phyloP scores from a whole-genome alignment of 2,888 invertebrate genomes.

The Amblyteles armatorius region DNA sequence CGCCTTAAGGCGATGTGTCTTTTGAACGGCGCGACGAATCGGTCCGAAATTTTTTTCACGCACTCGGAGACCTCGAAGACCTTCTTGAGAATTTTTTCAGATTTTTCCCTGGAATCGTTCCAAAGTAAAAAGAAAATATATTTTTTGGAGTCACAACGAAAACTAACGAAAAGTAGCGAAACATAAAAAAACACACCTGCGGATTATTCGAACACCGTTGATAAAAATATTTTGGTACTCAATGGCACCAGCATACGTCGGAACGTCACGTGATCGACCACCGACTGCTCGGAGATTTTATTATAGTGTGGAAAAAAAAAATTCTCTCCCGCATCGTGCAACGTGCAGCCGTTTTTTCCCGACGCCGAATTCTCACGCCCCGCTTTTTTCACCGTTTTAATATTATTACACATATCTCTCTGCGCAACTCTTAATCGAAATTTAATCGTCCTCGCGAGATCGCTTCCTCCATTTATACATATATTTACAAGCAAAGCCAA shows the following conservation, averaged over 20 bases:
- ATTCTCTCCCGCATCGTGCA: constrained; percentile 56
- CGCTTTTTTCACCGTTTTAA: background rate
- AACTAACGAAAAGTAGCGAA: background rate
- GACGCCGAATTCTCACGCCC: constrained; percentile 6
- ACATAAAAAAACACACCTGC: background rate
- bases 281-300: constrained; percentile 10
- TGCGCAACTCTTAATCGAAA: constrained; percentile 45
- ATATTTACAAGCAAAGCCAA: constrained; percentile 18
- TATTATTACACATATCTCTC: constrained; percentile 38
- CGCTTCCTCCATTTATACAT: background rate
- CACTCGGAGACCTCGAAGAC: too few species aligned
- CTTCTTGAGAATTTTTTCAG: too few species aligned
- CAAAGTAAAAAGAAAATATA: background rate
- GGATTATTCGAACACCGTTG: background rate
- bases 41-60: too few species aligned
- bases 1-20: too few species aligned
- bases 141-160: background rate
- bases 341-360: constrained; percentile 27
- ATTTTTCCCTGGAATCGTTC: background rate
- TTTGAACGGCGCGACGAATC: too few species aligned
- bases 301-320: constrained; percentile 24
- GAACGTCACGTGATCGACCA: background rate
- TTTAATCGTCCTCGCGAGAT: constrained; percentile 38
- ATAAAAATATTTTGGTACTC: background rate
- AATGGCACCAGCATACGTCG: constrained; percentile 39